These are phyloP conservation scores for Trachymyrmex cornetzi DNA, from an alignment of 1,140 invertebrate genomes.

Conservation along the genomic window DNA sequence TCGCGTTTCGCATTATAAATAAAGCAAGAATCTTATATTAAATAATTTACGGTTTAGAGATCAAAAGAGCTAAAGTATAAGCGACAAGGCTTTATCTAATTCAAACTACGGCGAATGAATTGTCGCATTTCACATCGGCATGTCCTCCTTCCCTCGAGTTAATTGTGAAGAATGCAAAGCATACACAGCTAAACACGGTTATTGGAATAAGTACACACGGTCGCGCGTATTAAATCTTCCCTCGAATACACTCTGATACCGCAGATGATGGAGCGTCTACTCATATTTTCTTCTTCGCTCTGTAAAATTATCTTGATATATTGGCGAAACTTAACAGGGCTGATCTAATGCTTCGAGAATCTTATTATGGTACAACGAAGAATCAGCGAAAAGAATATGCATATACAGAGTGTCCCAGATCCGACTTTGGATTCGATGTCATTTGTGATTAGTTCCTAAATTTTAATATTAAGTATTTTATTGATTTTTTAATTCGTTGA, in stretches of 20 bases:
- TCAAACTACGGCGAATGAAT: neutral
- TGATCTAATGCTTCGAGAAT: conserved; percentile 25
- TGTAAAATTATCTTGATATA: conserved; percentile 45
- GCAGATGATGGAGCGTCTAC: conserved; percentile 10
- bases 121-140: neutral
- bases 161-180: conserved; percentile 49
- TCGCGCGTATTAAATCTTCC: conserved; percentile 17
- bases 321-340: conserved; percentile 32
- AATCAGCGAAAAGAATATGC: neutral
- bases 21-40: neutral
- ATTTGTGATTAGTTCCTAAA: neutral
- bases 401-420: neutral
- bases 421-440: neutral
- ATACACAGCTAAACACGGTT: conserved; percentile 28
- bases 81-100: conserved; percentile 39
- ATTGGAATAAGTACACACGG: conserved; percentile 10
- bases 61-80: conserved; percentile 3
- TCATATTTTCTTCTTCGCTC: neutral
- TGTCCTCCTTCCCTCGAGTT: conserved; percentile 3
- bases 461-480: neutral
- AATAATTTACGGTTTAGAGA: conserved; percentile 2
- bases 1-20: neutral
- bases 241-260: neutral
- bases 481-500: neutral
- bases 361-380: neutral